These are phyloP conservation scores for Boloria selene DNA, from an alignment of 2,888 invertebrate species.

Conservation along the genomic window DNA sequence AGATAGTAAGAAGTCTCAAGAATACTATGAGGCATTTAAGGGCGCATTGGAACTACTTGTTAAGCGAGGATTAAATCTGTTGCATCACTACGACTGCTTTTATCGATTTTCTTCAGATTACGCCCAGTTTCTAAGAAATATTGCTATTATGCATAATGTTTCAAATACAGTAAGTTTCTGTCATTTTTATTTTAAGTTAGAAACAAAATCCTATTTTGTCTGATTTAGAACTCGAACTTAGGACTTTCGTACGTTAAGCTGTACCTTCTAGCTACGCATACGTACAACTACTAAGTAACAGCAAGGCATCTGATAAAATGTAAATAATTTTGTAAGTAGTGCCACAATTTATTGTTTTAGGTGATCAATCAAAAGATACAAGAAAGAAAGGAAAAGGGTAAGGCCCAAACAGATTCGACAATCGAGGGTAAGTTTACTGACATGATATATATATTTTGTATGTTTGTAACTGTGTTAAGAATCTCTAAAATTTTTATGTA, in stretches of 20 bases:
- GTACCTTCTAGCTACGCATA: too few relatives aligned
- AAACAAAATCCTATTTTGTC: too few relatives aligned
- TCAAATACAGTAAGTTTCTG: slow-evolving; percentile 10
- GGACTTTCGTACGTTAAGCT: too few relatives aligned
- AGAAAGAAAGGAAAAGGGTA: slow-evolving; percentile 1
- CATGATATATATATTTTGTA: neutral
- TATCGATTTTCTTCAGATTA: slow-evolving; percentile 15
- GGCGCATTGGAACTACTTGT: slow-evolving; percentile 4
- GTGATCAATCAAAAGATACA: slow-evolving; percentile 14
- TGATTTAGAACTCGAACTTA: too few relatives aligned
- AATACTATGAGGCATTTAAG: slow-evolving; percentile 17
- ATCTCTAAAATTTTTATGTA: too few relatives aligned
- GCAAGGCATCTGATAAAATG: too few relatives aligned
- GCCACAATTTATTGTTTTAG: neutral
- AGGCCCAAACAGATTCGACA: neutral
- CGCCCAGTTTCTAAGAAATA: slow-evolving; percentile 2
- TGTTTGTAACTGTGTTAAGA: too few relatives aligned
- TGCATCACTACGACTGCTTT: slow-evolving; percentile 6
- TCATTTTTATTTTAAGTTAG: neutral
- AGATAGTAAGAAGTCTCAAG: neutral
- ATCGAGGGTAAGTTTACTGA: neutral
- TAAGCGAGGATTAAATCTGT: slow-evolving; percentile 15
- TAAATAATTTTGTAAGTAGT: neutral
- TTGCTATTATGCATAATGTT: slow-evolving; percentile 11
- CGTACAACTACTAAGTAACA: too few relatives aligned